These are phyloP conservation scores for Hyperoplus lanceolatus DNA, from an alignment of 2,797 vertebrate species.

Conservation along the genomic window DNA sequence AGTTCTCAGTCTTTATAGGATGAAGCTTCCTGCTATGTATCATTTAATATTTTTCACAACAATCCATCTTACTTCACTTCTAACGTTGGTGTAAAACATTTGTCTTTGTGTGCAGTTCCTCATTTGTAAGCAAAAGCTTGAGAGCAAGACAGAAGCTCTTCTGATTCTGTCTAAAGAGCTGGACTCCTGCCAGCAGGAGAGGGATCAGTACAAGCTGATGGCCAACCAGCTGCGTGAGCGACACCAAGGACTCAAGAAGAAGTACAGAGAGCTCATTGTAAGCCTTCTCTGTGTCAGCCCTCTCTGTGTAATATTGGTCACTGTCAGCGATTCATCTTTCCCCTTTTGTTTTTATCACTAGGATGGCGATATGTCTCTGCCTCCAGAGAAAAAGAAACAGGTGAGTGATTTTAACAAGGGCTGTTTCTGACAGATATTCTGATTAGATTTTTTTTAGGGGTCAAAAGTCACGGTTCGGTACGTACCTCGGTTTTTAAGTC, in stretches of 20 bases:
- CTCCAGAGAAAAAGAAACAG: constrained; percentile 97
- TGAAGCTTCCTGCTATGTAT: neutral
- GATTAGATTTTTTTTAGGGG: too few relatives aligned
- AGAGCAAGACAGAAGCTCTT: constrained; percentile 97
- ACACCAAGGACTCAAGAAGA: constrained; percentile 97
- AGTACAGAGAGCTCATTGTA: constrained; percentile 96
- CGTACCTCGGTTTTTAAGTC: too few relatives aligned
- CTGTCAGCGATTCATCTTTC: neutral
- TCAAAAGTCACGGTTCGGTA: too few relatives aligned
- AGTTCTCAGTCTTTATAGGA: neutral
- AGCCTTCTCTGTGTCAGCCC: constrained; percentile 71
- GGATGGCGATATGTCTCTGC: constrained; percentile 95
- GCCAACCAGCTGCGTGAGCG: constrained; percentile 96
- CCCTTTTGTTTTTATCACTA: constrained; percentile 65
- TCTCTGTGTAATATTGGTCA: neutral
- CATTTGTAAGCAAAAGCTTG: constrained; percentile 94
- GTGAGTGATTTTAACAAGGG: constrained; percentile 78
- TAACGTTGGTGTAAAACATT: neutral
- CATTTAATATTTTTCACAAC: neutral
- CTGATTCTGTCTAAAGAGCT: constrained; percentile 98
- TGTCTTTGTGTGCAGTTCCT: constrained; percentile 86
- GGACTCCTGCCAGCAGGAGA: constrained; percentile 96
- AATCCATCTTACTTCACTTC: neutral
- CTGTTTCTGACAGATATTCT: neutral
- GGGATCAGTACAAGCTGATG: constrained; percentile 98